phyloP scores from a whole-genome alignment of 1,140 invertebrate genomes.

The Asbolus verrucosus region DNA sequence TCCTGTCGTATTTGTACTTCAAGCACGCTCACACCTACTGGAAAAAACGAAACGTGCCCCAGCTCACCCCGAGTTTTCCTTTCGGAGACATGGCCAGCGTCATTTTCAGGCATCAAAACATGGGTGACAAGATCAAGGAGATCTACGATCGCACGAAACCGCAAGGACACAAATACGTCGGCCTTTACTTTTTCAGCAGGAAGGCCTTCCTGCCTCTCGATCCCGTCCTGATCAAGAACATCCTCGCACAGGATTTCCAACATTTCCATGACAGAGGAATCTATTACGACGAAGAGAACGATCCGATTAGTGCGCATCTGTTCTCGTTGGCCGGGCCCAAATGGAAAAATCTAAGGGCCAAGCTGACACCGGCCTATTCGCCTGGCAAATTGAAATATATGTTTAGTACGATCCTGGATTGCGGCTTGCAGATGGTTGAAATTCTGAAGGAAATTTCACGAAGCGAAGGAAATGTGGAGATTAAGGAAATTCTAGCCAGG shows the following conservation, averaged over 20 bases:
- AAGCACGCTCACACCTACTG: constrained; percentile 62
- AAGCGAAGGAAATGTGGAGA: constrained; percentile 57
- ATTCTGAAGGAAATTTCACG: constrained; percentile 51
- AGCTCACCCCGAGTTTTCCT: constrained; percentile 60
- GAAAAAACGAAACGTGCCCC: constrained; percentile 63
- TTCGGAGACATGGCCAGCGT: constrained; percentile 62
- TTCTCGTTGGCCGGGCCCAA: constrained; percentile 67
- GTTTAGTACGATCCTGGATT: constrained; percentile 60
- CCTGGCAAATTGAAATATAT: constrained; percentile 68
- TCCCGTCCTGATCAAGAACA: constrained; percentile 71
- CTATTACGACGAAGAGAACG: constrained; percentile 66
- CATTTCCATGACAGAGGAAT: constrained; percentile 68
- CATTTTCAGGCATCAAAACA: constrained; percentile 58
- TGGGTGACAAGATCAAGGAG: constrained; percentile 60
- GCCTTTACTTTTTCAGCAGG: constrained; percentile 67
- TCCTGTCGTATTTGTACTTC: constrained; percentile 55
- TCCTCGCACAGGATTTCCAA: constrained; percentile 69
- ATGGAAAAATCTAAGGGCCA: constrained; percentile 68
- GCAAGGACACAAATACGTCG: constrained; percentile 59
- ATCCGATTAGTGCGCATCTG: constrained; percentile 69
- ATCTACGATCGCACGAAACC: constrained; percentile 54
- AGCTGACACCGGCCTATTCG: constrained; percentile 69
- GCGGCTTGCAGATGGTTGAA: constrained; percentile 57
- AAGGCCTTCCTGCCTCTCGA: constrained; percentile 68
- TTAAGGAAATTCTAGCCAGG: constrained; percentile 61